Base-by-base conservation (phyloP, 2,888 invertebrate species). In the Teleogryllus oceanicus region DNA sequence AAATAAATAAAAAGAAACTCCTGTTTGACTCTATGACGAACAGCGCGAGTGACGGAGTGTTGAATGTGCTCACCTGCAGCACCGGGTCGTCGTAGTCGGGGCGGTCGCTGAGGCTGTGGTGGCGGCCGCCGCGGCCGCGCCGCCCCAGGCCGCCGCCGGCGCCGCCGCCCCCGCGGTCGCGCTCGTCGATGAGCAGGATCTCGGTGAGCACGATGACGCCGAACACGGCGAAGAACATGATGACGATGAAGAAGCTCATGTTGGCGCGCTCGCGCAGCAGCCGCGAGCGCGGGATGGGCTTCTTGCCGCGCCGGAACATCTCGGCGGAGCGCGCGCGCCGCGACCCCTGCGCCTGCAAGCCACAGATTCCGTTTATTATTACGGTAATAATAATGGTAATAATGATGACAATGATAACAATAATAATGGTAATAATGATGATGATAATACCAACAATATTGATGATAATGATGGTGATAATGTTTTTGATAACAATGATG, bases 191-290 rank as follows among this genome's bases (percentile, higher is more conserved):
- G 84, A 92, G 89, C 85, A 94, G 91, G 84, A 96, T 93, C 88
- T 96, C 96, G 82, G 96, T 95, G 83, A 96, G 90, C 82, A 96
- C 93, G 85, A 96, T 96, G 84, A 95, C 90, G 77, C 94, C 94
- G 86, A 96, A 96, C 81, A 96, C 93, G 75, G 93, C 94, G 87
- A 96, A 95, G 88, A 96, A 96, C 90, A 95, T 94, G 84, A 96
- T 92, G 83, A 96, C 95, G 87, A 96, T 93, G 88, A 96, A 92
- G 88, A 96, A 96, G 85, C 95, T 95, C 91, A 95, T 93, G 87
- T 94, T 94, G 84, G 95, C 94, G 84, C 95, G 91, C 87, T 95
- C 94, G 77, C 84, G 83, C 49, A 82, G 77, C 18, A 81, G 77
- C 4, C 82, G 78, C 3, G 82, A 81, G 16, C 82, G 80, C 76